phyloP scores from a whole-genome alignment of 1,140 invertebrate genomes.

The Drosophila sturtevanti region DNA sequence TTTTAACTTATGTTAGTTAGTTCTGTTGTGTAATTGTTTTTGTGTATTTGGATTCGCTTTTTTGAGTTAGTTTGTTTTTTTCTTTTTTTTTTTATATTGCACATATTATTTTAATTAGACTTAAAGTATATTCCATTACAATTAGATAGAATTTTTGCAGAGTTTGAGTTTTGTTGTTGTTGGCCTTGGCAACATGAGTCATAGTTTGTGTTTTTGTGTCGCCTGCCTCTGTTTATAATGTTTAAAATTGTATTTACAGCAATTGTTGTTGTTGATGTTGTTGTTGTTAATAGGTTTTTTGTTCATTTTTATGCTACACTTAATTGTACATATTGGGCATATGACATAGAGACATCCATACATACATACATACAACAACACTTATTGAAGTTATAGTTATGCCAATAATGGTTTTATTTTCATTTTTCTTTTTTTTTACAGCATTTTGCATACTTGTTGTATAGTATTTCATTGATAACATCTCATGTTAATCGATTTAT shows the following conservation, averaged over 20 bases:
- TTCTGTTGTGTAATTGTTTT: conserved; percentile 19
- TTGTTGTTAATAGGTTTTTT: background rate
- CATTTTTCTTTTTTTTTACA: conserved; percentile 43
- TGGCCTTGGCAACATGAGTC: conserved; percentile 48
- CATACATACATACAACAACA: background rate
- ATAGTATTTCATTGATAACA: conserved; percentile 61
- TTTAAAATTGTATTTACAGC: conserved; percentile 78
- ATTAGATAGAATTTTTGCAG: conserved; percentile 16
- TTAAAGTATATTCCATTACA: conserved; percentile 15
- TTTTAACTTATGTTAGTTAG: conserved; percentile 19
- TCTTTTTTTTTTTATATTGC: background rate
- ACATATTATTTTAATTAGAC: conserved; percentile 4
- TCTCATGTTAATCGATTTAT: conserved; percentile 50
- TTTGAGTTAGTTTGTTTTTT: no score
- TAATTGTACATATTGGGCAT: conserved; percentile 51
- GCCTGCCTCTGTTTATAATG: conserved; percentile 48
- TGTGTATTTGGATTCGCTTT: background rate
- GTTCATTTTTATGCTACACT: conserved; percentile 52
- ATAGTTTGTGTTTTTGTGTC: conserved; percentile 50
- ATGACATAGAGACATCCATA: conserved; percentile 3
- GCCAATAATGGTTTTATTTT: conserved; percentile 41
- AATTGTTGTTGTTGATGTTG: conserved; percentile 1
- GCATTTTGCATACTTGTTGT: conserved; percentile 52
- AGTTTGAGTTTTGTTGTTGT: conserved; percentile 30
- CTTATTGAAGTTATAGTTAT: conserved; percentile 5